A percentile compares a stretch with the other conserved stretches of the same genome.
Conservation (phyloP, 1,140 invertebrate species). For the Neotoxoptera formosana region DNA sequence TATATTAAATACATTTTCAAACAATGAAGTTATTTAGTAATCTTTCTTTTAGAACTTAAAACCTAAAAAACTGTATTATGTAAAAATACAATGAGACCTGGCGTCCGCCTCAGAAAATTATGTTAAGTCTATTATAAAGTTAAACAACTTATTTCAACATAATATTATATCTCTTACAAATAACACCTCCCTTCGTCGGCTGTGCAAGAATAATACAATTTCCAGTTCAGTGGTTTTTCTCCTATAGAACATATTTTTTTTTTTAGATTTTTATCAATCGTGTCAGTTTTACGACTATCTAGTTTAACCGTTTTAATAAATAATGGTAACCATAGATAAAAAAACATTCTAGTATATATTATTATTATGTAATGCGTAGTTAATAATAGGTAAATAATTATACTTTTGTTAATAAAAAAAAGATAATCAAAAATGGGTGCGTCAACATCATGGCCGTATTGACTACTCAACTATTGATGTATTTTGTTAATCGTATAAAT, state of each 20-base stretch:
- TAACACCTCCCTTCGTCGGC: background rate
- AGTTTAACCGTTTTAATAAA: background rate
- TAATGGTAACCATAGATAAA: background rate
- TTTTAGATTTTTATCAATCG: conserved; percentile 1
- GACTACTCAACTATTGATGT: background rate
- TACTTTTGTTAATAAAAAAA: too few species aligned
- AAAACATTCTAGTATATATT: background rate
- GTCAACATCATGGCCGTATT: background rate
- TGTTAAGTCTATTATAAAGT: background rate
- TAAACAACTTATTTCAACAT: background rate
- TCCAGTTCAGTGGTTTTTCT: background rate
- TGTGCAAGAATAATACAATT: background rate
- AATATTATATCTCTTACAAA: background rate
- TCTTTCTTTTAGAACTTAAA: background rate
- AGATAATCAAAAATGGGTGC: too few species aligned
- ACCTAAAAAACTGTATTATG: background rate
- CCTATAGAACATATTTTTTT: background rate
- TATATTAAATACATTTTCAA: background rate
- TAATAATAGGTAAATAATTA: background rate
- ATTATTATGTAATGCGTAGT: background rate
- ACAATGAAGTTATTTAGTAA: background rate
- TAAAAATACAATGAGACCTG: background rate
- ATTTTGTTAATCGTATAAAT: background rate
- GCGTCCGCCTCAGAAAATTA: background rate
- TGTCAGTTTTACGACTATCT: background rate